Percentiles rank a stretch among this genome's conserved stretches.
Evolutionary conservation across 2,888 invertebrate species (phyloP).

Genomic region (Trissoscelio sp.): DNA sequence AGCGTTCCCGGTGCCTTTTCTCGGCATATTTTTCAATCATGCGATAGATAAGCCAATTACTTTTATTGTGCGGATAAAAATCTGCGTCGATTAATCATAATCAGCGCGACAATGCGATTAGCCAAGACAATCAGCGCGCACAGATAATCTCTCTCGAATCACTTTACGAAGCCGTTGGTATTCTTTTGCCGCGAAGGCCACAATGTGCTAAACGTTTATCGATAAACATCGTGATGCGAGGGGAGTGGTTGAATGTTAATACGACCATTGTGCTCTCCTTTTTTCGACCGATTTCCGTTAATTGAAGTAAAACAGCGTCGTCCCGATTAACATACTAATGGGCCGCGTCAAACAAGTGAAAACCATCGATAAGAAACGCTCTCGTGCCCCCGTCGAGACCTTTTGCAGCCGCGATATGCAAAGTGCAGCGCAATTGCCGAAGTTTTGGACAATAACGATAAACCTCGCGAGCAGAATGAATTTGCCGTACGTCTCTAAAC

Average conservation of each 20-base stretch:
- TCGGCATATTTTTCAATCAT: constrained; percentile 10
- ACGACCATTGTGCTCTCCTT: constrained; percentile 10
- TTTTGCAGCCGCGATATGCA: constrained; percentile 50
- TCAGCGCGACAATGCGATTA: constrained; percentile 32
- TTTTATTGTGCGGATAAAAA: constrained; percentile 36
- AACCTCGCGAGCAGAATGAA: constrained; percentile 58
- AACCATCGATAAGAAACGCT: constrained; percentile 45
- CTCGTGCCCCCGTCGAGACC: neutral
- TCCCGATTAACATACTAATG: constrained; percentile 52
- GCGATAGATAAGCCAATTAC: constrained; percentile 40
- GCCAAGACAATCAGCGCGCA: neutral
- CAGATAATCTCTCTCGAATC: constrained; percentile 29
- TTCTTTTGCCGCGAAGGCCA: constrained; percentile 20
- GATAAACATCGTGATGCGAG: constrained; percentile 28
- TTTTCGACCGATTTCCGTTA: constrained; percentile 28
- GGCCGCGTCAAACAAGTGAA: constrained; percentile 33
- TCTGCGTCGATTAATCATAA: constrained; percentile 41
- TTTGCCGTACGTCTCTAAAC: constrained; percentile 46
- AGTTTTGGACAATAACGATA: constrained; percentile 63
- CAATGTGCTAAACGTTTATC: constrained; percentile 38
- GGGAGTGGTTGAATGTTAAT: constrained; percentile 35
- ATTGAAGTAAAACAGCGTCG: constrained; percentile 44
- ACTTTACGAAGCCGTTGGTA: neutral
- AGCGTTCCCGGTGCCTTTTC: constrained; percentile 10
- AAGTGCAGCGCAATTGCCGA: constrained; percentile 56